phyloP scores from a whole-genome alignment of 2,888 invertebrate genomes.

The Hydrotaea diabolus region DNA sequence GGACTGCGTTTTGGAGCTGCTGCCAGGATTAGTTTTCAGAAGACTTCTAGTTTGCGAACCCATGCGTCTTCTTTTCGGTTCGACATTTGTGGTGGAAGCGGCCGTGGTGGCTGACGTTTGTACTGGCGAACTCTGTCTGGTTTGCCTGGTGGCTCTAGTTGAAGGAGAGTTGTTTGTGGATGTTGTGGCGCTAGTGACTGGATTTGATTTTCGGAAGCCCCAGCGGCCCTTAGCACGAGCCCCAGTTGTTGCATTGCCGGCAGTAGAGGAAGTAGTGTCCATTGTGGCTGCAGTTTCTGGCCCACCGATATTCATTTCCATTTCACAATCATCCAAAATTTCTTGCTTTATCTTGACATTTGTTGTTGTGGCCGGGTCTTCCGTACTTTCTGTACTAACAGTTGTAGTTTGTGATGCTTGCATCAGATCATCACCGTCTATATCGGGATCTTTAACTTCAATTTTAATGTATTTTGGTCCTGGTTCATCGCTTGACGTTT shows the following conservation, averaged over 20 bases:
- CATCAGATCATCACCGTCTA: constrained; percentile 53
- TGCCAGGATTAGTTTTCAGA: constrained; percentile 44
- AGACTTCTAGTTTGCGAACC: constrained; percentile 65
- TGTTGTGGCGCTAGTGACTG: constrained; percentile 63
- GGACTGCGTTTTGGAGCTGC: constrained; percentile 30
- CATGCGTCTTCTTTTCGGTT: constrained; percentile 68
- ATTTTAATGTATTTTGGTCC: constrained; percentile 74
- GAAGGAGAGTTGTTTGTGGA: constrained; percentile 68
- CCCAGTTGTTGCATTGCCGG: constrained; percentile 43
- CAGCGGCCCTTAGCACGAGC: constrained; percentile 72
- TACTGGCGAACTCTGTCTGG: constrained; percentile 72
- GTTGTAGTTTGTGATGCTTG: constrained; percentile 56
- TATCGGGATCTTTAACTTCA: constrained; percentile 69
- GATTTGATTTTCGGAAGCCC: constrained; percentile 65
- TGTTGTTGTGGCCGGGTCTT: constrained; percentile 50
- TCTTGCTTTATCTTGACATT: constrained; percentile 75
- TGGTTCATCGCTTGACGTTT: constrained; percentile 67
- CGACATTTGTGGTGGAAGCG: constrained; percentile 3
- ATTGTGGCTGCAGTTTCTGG: constrained; percentile 63
- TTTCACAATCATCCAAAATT: constrained; percentile 70
- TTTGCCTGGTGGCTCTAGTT: constrained; percentile 74
- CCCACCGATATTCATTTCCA: constrained; percentile 19
- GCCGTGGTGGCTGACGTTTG: constrained; percentile 49
- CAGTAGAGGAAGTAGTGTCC: constrained; percentile 58
- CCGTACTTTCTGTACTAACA: constrained; percentile 47